phyloP scores from a whole-genome alignment of 1,140 invertebrate species.

The Coboldia fuscipes region DNA sequence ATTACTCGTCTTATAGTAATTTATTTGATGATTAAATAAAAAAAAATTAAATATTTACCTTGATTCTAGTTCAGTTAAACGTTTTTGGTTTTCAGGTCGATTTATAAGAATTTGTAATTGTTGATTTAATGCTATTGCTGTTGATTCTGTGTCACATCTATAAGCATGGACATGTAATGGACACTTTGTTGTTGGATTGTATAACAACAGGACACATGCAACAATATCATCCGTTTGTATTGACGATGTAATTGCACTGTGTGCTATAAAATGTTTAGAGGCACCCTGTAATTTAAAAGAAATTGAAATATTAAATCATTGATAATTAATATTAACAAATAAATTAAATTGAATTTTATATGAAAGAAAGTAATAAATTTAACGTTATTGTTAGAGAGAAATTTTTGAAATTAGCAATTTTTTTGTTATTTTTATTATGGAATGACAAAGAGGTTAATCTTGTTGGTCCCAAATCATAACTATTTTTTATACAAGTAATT shows the following conservation, averaged over 20 bases:
- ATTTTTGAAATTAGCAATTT: background rate
- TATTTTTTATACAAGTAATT: too few relatives aligned
- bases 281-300: conserved; percentile 28
- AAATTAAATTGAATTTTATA: too few relatives aligned
- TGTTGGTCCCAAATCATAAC: too few relatives aligned
- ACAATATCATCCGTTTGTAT: conserved; percentile 76
- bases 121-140: conserved; percentile 59
- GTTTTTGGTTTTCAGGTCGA: conserved; percentile 68
- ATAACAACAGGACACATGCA: conserved; percentile 70
- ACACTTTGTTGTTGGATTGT: conserved; percentile 75
- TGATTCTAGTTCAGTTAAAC: conserved; percentile 57
- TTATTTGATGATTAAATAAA: too few relatives aligned
- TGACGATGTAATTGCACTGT: conserved; percentile 73
- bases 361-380: too few relatives aligned
- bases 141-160: conserved; percentile 83
- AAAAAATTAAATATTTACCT: conserved; percentile 12
- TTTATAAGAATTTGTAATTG: conserved; percentile 67
- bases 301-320: too few relatives aligned
- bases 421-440: background rate
- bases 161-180: conserved; percentile 86
- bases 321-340: too few relatives aligned
- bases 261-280: conserved; percentile 89
- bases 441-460: too few relatives aligned
- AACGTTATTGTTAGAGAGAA: too few relatives aligned
- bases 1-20: too few relatives aligned